phyloP scores from a whole-genome alignment of 2,113 vertebrate species.

The Epinephelus lanceolatus region DNA sequence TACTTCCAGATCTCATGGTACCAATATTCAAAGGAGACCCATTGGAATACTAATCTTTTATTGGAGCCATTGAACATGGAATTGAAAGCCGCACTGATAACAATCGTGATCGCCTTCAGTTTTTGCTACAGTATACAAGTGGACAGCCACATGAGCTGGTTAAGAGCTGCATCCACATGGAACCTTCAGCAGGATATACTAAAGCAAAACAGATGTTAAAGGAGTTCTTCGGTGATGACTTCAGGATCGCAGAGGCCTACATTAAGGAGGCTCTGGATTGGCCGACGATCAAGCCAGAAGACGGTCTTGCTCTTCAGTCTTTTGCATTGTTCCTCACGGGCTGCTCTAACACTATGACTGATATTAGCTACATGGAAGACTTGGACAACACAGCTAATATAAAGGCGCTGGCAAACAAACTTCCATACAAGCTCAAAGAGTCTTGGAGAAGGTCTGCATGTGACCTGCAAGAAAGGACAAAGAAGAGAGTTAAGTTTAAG shows the following conservation, averaged over 20 bases:
- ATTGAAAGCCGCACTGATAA: too few species aligned
- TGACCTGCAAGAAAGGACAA: constrained; percentile 27
- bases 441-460: constrained; percentile 32
- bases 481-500: constrained; percentile 36
- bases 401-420: constrained; percentile 26
- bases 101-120: too few species aligned
- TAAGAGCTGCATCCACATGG: constrained; percentile 57
- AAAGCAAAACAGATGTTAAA: constrained; percentile 46
- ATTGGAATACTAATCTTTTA: constrained; percentile 32
- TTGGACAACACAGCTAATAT: constrained; percentile 51
- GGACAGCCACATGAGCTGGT: constrained; percentile 48
- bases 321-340: constrained; percentile 17
- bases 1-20: constrained; percentile 52
- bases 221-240: constrained; percentile 42
- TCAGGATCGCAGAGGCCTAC: constrained; percentile 39
- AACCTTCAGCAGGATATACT: constrained; percentile 31
- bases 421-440: constrained; percentile 21
- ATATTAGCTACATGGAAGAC: constrained; percentile 43
- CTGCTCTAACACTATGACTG: constrained; percentile 20
- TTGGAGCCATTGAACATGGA: too few species aligned
- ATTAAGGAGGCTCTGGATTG: constrained; percentile 44
- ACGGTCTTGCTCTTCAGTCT: constrained; percentile 6
- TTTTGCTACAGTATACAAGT: not conserved
- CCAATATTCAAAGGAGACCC: constrained; percentile 31
- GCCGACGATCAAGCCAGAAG: constrained; percentile 28